Base-by-base conservation (phyloP, 2,888 invertebrate genomes). In the Allygus modestus region DNA sequence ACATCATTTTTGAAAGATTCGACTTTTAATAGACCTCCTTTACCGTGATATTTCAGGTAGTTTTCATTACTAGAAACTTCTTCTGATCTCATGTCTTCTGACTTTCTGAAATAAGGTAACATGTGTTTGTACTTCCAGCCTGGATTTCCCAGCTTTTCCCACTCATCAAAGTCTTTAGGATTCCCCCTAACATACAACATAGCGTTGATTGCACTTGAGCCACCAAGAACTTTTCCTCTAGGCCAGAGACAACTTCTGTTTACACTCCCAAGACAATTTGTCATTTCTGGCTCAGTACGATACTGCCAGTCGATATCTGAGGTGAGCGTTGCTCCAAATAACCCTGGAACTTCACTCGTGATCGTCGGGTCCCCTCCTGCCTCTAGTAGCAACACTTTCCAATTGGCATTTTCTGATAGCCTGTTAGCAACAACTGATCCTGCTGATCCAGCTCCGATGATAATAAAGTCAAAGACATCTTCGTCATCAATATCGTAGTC, bases 231-330 rank as follows among this genome's bases (percentile, higher is more conserved):
- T 43, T 75, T 75, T 5, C 75, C 75, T 26, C 46, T 41, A 0
- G 46, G 43, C 20, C 43, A 75, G 75, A 26, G 11, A 43, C 75
- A 75, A 7, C 43, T 43, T 28, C 26, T 26, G 46, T 75, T 46
- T 12, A 75, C 46, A 20, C 23, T 43, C 1, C 75, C 75, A 1
- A 75, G 75, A 17, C 75, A 75, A 23, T 46, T 43, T 9, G 33
- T 37, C n/a, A 43, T n/a, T 17, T 75, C 26, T 26, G 75, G 75
- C 58, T 83, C 83, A 9, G 75, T 46, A 15, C 65, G 82, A 41
- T 43, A 83, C 33, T 79, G 79, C 85, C 85, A 85, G 51, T 85
- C 85, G 20, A 85, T 82, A 65, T 83, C 69, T 0, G 85, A 77
- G 23, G 1, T 5, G 1, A 71, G 12, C 1, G 5, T 1, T 23